A percentile compares a stretch with the other conserved stretches of the same genome.
These are phyloP conservation scores for Apis mellifera DNA, from an alignment of 1,140 invertebrate species.

Conservation along the genomic window DNA sequence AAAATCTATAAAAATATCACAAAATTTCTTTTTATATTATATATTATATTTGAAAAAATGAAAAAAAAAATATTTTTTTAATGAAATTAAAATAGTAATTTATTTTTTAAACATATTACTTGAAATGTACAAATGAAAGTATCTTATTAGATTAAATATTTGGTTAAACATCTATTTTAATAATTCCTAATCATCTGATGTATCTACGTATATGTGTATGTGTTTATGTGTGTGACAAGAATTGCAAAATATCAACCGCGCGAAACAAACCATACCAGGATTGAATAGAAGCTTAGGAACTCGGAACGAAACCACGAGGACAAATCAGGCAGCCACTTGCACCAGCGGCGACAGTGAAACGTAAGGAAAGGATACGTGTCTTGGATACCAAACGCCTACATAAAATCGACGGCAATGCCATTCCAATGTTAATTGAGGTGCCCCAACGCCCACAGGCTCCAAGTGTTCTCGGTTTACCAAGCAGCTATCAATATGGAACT, in stretches of 20 bases:
- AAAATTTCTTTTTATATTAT: too few relatives aligned
- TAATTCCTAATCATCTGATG: too few relatives aligned
- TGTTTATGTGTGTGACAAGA: not conserved
- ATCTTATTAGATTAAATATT: too few relatives aligned
- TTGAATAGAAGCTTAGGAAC: not conserved
- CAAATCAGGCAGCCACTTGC: conserved; percentile 52
- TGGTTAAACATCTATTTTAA: too few relatives aligned
- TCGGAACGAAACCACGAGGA: conserved; percentile 6
- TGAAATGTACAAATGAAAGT: too few relatives aligned
- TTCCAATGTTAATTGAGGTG: conserved; percentile 70
- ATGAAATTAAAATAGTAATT: too few relatives aligned
- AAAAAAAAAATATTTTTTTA: too few relatives aligned
- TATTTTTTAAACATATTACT: too few relatives aligned
- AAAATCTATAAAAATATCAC: too few relatives aligned
- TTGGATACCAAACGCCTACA: conserved; percentile 62
- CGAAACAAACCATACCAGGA: not conserved
- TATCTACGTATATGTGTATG: too few relatives aligned
- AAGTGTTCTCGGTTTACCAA: conserved; percentile 34
- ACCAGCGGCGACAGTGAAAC: conserved; percentile 53
- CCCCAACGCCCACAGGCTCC: conserved; percentile 53
- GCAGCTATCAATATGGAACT: conserved; percentile 37
- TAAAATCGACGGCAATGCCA: conserved; percentile 61
- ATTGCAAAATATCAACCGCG: not conserved
- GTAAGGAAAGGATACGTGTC: conserved; percentile 61
- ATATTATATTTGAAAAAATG: too few relatives aligned